Evolutionary conservation across 2,113 vertebrate species (phyloP).

Genomic region (Paratilapia polleni): DNA sequence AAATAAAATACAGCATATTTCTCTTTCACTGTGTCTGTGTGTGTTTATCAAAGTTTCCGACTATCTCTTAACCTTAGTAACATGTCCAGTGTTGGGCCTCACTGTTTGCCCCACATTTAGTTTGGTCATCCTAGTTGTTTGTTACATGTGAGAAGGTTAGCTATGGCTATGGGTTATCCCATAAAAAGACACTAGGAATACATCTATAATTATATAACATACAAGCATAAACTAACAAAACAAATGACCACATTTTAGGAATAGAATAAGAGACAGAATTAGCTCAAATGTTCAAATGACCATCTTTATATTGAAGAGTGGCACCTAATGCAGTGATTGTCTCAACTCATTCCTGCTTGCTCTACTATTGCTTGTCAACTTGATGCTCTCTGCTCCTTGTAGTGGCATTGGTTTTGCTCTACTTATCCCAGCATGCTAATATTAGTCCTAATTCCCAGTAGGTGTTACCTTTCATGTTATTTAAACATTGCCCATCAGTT

Average conservation of each 20-base stretch:
- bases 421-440: no score
- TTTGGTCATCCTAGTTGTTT: no score
- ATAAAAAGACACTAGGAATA: not conserved
- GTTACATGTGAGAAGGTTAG: not conserved
- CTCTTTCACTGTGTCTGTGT: no score
- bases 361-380: not conserved
- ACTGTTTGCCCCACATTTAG: no score
- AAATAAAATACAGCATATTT: not conserved
- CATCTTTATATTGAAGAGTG: not conserved
- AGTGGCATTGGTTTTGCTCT: not conserved
- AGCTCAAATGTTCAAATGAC: not conserved
- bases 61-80: no score
- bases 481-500: not conserved
- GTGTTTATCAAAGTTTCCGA: not conserved
- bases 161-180: not conserved
- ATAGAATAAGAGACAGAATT: not conserved
- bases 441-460: not conserved
- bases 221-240: not conserved
- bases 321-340: not conserved
- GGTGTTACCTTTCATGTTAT: not conserved
- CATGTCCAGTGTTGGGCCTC: no score
- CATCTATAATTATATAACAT: not conserved
- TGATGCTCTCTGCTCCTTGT: accelerated
- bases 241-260: not conserved
- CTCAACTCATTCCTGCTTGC: not conserved